phyloP scores from a whole-genome alignment of 2,888 invertebrate genomes.

The Prenolepis imparis region DNA sequence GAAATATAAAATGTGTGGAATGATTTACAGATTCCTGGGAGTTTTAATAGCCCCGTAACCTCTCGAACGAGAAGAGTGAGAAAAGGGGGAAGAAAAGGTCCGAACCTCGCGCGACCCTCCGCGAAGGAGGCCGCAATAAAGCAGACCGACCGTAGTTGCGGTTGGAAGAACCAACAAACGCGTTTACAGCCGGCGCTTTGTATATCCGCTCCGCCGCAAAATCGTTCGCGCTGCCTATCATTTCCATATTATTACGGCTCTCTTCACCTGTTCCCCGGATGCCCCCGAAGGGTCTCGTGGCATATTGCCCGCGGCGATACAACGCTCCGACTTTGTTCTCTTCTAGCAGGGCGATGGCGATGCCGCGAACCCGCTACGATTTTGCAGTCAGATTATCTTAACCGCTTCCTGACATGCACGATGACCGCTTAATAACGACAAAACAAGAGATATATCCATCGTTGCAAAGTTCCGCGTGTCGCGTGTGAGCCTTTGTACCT shows the following conservation, averaged over 20 bases:
- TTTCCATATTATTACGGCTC: conserved; percentile 79
- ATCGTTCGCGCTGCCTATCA: conserved; percentile 69
- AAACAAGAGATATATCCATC: not conserved
- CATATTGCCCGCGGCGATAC: conserved; percentile 57
- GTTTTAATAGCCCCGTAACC: not conserved
- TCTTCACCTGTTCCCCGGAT: conserved; percentile 71
- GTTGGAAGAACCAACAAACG: conserved; percentile 75
- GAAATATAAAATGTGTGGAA: not conserved
- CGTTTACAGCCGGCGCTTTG: conserved; percentile 63
- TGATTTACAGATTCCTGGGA: not conserved
- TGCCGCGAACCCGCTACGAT: conserved; percentile 20
- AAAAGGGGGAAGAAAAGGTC: conserved; percentile 21
- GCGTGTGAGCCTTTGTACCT: not conserved
- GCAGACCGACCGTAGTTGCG: conserved; percentile 72
- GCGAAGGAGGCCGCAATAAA: conserved; percentile 68
- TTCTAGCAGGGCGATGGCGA: conserved; percentile 15
- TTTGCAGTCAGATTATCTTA: conserved; percentile 34
- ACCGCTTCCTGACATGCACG: conserved; percentile 26
- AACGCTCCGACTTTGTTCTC: conserved; percentile 22
- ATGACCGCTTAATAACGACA: conserved; percentile 52
- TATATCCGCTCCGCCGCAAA: conserved; percentile 68
- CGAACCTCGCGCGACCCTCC: conserved; percentile 14
- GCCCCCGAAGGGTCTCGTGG: conserved; percentile 51
- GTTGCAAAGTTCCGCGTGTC: not conserved
- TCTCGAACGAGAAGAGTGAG: conserved; percentile 2